phyloP scores from a whole-genome alignment of 2,797 vertebrate genomes.

The Brachymystax lenok region DNA sequence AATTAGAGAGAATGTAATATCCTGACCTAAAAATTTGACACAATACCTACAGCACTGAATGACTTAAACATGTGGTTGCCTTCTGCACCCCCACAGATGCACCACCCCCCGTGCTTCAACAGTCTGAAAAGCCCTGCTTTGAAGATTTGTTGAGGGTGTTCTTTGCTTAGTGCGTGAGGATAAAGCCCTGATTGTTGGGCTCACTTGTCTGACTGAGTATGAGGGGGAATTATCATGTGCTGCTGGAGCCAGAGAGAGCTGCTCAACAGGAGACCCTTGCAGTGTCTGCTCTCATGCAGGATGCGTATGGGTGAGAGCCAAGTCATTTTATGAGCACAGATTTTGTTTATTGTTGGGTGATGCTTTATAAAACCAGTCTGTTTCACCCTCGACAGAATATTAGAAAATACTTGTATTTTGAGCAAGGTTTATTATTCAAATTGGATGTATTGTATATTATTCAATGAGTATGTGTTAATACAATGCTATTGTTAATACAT shows the following conservation, averaged over 20 bases:
- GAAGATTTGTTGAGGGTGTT: not conserved
- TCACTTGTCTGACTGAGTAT: not conserved
- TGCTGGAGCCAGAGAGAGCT: not conserved
- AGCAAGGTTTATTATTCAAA: not conserved
- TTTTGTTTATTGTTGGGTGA: not conserved
- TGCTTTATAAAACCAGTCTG: not conserved
- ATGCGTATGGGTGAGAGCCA: not conserved
- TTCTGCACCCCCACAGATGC: not conserved
- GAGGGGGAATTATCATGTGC: not conserved
- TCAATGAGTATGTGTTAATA: not conserved
- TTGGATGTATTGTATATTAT: not conserved
- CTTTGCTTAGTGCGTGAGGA: not conserved
- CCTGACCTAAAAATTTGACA: not conserved
- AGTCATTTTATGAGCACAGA: not conserved
- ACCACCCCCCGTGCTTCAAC: not conserved
- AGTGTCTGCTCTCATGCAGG: not conserved
- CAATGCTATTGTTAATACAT: not conserved
- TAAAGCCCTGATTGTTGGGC: not conserved
- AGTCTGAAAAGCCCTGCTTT: not conserved
- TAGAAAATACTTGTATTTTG: not conserved
- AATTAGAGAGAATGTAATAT: slow-evolving; percentile 4
- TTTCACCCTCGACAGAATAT: not conserved
- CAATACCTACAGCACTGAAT: not conserved
- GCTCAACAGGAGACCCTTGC: not conserved
- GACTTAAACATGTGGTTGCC: not conserved